Evolutionary conservation across 2,888 invertebrate genomes (phyloP).

Genomic region (Anaspis maculata): DNA sequence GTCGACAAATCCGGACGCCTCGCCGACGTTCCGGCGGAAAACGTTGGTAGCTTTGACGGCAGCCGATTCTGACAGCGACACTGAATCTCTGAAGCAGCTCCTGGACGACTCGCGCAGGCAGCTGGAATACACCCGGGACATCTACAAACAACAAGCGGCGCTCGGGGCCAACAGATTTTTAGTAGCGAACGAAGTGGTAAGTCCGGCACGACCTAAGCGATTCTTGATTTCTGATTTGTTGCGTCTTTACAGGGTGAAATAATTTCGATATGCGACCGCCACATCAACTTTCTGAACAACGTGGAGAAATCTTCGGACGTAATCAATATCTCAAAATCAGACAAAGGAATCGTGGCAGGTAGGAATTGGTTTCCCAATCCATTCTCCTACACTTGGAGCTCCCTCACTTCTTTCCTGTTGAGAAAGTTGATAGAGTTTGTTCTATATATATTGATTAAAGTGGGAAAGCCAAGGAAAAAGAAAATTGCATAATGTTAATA

Average conservation of each 20-base stretch:
- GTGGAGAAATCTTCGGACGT: slow-evolving; percentile 36
- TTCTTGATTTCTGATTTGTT: not conserved
- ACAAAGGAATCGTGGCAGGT: slow-evolving; percentile 38
- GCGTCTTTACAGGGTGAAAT: slow-evolving; percentile 70
- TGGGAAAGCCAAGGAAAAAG: slow-evolving; percentile 19
- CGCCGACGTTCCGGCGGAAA: slow-evolving; percentile 40
- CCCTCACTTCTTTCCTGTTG: slow-evolving; percentile 32
- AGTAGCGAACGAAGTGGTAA: slow-evolving; percentile 37
- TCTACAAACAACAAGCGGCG: slow-evolving; percentile 35
- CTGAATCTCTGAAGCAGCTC: slow-evolving; percentile 35
- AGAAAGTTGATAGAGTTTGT: slow-evolving; percentile 30
- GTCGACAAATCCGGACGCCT: slow-evolving; percentile 53
- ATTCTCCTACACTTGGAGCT: slow-evolving; percentile 33
- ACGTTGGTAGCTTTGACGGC: slow-evolving; percentile 15
- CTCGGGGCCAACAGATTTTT: slow-evolving; percentile 32
- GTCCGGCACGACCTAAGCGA: slow-evolving; percentile 16
- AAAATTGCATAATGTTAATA: slow-evolving; percentile 15
- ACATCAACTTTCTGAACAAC: slow-evolving; percentile 65
- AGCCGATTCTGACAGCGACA: slow-evolving; percentile 36
- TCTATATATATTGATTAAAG: slow-evolving; percentile 30
- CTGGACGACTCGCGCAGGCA: slow-evolving; percentile 36
- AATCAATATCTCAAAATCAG: slow-evolving; percentile 31
- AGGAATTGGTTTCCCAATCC: slow-evolving; percentile 35
- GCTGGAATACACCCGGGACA: slow-evolving; percentile 31
- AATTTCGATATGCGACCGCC: slow-evolving; percentile 76